Percentiles rank a stretch among this genome's conserved stretches.
phyloP scores from a whole-genome alignment of 2,113 vertebrate genomes.

The Miniopterus natalensis region DNA sequence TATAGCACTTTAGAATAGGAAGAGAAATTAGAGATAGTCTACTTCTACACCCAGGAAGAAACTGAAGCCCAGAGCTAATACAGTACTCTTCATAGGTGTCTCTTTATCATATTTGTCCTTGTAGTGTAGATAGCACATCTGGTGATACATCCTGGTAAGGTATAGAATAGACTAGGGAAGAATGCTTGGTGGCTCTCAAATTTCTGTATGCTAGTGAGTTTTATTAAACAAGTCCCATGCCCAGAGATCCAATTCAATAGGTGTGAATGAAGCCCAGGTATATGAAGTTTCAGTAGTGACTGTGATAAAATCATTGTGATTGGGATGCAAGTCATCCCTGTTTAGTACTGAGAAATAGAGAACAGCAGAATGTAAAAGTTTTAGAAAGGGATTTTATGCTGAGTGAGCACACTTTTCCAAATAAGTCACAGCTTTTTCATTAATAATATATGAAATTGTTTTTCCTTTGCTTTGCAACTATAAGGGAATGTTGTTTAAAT shows the following conservation, averaged over 20 bases:
- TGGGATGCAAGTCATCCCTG: neutral
- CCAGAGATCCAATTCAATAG: neutral
- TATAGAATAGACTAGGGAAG: neutral
- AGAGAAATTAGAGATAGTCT: slow-evolving; percentile 8
- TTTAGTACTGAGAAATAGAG: neutral
- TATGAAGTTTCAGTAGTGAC: neutral
- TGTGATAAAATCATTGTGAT: neutral
- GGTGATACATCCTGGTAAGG: neutral
- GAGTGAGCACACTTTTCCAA: neutral
- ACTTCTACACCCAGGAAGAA: neutral
- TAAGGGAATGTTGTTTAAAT: neutral
- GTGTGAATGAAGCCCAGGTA: neutral
- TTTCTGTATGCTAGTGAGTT: neutral
- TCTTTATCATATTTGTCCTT: neutral
- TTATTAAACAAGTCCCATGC: neutral
- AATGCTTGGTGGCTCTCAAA: neutral
- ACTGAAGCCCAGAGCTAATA: neutral
- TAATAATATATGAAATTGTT: neutral
- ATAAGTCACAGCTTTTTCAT: neutral
- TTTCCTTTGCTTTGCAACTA: neutral
- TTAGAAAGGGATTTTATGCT: neutral
- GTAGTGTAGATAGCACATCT: neutral
- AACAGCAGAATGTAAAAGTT: neutral
- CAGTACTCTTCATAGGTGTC: neutral
- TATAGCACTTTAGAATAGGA: neutral